Evolutionary conservation across 2,797 vertebrate genomes (phyloP).

Genomic region (Pangasius krempfi): DNA sequence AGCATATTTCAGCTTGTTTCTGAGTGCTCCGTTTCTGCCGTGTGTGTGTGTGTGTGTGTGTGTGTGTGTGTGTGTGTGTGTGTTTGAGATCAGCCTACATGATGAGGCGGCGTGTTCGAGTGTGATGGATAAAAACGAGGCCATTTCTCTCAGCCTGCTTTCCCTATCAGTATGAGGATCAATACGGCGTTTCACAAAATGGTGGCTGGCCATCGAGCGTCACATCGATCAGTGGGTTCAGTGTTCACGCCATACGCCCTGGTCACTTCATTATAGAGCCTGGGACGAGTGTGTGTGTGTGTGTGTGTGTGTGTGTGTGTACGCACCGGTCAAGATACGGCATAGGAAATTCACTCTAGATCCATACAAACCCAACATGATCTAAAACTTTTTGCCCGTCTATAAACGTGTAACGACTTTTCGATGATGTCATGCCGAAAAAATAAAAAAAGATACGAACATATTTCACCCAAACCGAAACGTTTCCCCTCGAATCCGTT

Average conservation of each 20-base stretch:
- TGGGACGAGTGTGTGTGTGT: neutral
- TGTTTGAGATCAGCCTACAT: conserved; percentile 23
- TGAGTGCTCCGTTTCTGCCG: neutral
- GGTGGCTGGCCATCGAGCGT: conserved; percentile 56
- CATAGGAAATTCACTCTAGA: neutral
- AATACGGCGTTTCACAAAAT: conserved; percentile 69
- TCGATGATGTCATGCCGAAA: neutral
- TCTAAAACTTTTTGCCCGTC: neutral
- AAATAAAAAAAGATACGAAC: no score
- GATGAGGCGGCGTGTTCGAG: conserved; percentile 33
- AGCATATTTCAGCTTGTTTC: neutral
- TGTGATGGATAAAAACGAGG: conserved; percentile 49
- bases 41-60: neutral
- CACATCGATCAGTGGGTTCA: conserved; percentile 63
- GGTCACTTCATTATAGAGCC: neutral
- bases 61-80: conserved; percentile 37
- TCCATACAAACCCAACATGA: neutral
- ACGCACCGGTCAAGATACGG: neutral
- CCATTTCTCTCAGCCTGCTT: conserved; percentile 36
- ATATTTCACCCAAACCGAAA: no score
- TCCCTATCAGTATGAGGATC: conserved; percentile 59
- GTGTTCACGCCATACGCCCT: neutral
- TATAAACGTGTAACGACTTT: neutral
- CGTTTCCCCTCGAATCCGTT: no score
- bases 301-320: conserved; percentile 19